Evolutionary conservation across 2,113 vertebrate genomes (phyloP).

Genomic region (Barbus barbus): DNA sequence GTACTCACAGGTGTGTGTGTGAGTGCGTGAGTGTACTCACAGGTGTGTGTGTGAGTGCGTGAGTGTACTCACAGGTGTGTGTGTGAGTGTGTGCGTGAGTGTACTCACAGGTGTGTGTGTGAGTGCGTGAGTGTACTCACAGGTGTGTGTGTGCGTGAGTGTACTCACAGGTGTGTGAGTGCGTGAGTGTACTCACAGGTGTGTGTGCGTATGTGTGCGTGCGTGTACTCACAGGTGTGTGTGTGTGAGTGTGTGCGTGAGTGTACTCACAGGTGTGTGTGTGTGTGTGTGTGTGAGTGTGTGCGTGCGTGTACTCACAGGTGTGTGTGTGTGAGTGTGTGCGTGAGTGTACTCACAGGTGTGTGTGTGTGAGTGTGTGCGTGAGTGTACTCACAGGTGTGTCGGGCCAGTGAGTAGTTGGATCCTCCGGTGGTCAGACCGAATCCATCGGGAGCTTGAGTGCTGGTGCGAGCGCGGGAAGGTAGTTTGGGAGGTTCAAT

Average conservation of each 20-base stretch:
- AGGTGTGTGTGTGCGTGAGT: no score
- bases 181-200: not conserved
- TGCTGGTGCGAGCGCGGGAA: conserved; percentile 79
- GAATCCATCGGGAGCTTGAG: conserved; percentile 91
- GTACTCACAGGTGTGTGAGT: no score
- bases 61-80: no score
- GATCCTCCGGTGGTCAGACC: conserved; percentile 85
- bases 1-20: no score
- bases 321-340: not conserved
- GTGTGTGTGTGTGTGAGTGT: conserved; percentile 7
- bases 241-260: no score
- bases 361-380: conserved; percentile 36
- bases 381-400: conserved; percentile 88
- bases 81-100: no score
- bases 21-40: no score
- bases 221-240: no score
- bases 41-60: no score
- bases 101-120: no score
- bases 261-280: not conserved
- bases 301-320: not conserved
- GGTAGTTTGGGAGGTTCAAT: conserved; percentile 89
- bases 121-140: no score
- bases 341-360: conserved; percentile 82
- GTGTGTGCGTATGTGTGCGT: not conserved
- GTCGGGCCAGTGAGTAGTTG: conserved; percentile 93